A percentile compares a stretch with the other conserved stretches of the same genome.
Evolutionary conservation across 2,888 invertebrate species (phyloP).

Genomic region (Ophonus ardosiacus): DNA sequence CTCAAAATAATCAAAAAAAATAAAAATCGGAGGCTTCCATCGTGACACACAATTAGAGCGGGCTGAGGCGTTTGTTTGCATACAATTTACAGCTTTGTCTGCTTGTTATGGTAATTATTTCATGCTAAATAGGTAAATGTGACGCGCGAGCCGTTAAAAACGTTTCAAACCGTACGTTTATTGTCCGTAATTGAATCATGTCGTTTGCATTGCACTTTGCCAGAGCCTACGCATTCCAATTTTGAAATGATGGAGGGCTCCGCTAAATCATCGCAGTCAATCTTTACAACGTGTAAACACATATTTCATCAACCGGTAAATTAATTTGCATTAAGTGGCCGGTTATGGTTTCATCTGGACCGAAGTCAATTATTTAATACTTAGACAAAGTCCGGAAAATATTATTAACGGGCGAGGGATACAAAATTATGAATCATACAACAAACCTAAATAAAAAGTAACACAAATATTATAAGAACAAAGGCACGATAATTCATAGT

Average conservation of each 20-base stretch:
- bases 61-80: conserved; percentile 23
- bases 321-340: neutral
- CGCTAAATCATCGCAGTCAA: neutral
- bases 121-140: conserved; percentile 35
- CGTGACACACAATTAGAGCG: conserved; percentile 6
- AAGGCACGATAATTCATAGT: no score
- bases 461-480: no score
- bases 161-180: conserved; percentile 39
- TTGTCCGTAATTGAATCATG: conserved; percentile 44
- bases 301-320: neutral
- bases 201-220: conserved; percentile 32
- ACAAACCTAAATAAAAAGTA: no score
- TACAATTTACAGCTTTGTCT: conserved; percentile 45
- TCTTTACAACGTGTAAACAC: neutral
- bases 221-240: conserved; percentile 7
- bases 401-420: no score
- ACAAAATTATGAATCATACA: no score
- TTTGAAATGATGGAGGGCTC: neutral
- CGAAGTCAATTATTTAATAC: no score
- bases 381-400: no score
- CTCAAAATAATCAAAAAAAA: conserved; percentile 42
- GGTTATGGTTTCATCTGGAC: neutral
- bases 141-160: conserved; percentile 38
- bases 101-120: conserved; percentile 45
- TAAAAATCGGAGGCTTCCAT: conserved; percentile 6